phyloP scores from a whole-genome alignment of 2,888 invertebrate species.

The Platynereis dumerilii region DNA sequence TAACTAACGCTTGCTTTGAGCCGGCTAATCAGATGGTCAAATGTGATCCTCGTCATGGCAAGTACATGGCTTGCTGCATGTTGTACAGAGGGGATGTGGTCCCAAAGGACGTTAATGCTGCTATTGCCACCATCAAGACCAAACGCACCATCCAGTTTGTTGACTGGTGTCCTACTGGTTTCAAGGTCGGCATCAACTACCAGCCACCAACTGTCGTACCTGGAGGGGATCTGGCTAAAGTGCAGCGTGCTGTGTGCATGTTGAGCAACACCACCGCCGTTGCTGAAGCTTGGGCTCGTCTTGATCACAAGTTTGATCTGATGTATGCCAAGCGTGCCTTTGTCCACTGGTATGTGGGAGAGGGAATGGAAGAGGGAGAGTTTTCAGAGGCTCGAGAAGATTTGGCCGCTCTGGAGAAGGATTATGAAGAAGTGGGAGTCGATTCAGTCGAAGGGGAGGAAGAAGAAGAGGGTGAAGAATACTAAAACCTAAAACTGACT shows the following conservation, averaged over 20 bases:
- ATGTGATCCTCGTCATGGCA: constrained; percentile 61
- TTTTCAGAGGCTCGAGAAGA: constrained; percentile 10
- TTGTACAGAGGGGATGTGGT: constrained; percentile 89
- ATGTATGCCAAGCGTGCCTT: constrained; percentile 53
- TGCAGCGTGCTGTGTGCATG: constrained; percentile 66
- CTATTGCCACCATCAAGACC: constrained; percentile 63
- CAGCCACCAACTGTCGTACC: constrained; percentile 66
- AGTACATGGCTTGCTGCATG: constrained; percentile 66
- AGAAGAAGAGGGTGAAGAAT: constrained; percentile 8
- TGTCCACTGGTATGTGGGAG: constrained; percentile 65
- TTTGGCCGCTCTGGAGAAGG: constrained; percentile 9
- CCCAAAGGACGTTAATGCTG: constrained; percentile 77
- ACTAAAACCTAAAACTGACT: background rate
- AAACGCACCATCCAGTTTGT: constrained; percentile 44
- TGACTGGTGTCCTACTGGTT: constrained; percentile 81
- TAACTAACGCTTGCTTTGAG: constrained; percentile 89
- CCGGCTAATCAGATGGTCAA: constrained; percentile 71
- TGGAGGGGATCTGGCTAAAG: constrained; percentile 77
- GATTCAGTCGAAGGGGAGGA: constrained; percentile 7
- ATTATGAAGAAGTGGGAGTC: constrained; percentile 12
- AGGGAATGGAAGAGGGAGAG: constrained; percentile 29
- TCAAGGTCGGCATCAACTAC: constrained; percentile 70
- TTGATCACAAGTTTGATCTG: constrained; percentile 55
- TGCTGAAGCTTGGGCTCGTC: constrained; percentile 64
- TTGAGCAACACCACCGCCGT: constrained; percentile 65